Conservation (phyloP, 2,888 invertebrate genomes). For the Hirtodrosophila confusa region DNA sequence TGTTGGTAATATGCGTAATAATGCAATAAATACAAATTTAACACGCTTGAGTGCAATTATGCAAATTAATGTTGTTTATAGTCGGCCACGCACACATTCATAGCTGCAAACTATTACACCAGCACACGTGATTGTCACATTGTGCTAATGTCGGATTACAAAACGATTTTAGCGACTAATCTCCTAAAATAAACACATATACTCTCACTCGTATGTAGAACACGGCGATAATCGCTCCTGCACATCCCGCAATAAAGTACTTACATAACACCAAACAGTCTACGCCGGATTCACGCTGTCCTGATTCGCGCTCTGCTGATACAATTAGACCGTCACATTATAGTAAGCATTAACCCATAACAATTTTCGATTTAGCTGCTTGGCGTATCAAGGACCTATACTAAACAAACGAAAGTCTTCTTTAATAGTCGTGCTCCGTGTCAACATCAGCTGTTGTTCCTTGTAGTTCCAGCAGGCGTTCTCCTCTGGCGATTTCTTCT, state of each 20-base stretch:
- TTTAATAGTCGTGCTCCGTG: slow-evolving; percentile 64
- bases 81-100: slow-evolving; percentile 21
- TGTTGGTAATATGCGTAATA: slow-evolving; percentile 74
- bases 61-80: slow-evolving; percentile 73
- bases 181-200: slow-evolving; percentile 78
- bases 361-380: slow-evolving; percentile 70
- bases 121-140: slow-evolving; percentile 29
- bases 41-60: slow-evolving; percentile 79
- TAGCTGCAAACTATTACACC: slow-evolving; percentile 25
- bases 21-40: slow-evolving; percentile 80
- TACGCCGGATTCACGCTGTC: neutral
- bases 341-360: slow-evolving; percentile 73
- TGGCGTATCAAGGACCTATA: slow-evolving; percentile 20
- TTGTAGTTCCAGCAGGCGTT: slow-evolving; percentile 18
- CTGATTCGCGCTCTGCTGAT: slow-evolving; percentile 13
- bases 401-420: slow-evolving; percentile 15
- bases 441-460: slow-evolving; percentile 72
- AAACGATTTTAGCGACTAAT: slow-evolving; percentile 74
- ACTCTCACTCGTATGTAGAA: slow-evolving; percentile 61
- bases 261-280: slow-evolving; percentile 25
- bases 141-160: slow-evolving; percentile 65
- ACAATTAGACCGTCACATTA: slow-evolving; percentile 62
- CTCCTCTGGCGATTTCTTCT: slow-evolving; percentile 63
- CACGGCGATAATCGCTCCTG: slow-evolving; percentile 77
- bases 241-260: slow-evolving; percentile 48